Percentiles rank a stretch among this genome's conserved stretches.
phyloP scores from a whole-genome alignment of 2,888 invertebrate genomes.

The Drosophila leonis region DNA sequence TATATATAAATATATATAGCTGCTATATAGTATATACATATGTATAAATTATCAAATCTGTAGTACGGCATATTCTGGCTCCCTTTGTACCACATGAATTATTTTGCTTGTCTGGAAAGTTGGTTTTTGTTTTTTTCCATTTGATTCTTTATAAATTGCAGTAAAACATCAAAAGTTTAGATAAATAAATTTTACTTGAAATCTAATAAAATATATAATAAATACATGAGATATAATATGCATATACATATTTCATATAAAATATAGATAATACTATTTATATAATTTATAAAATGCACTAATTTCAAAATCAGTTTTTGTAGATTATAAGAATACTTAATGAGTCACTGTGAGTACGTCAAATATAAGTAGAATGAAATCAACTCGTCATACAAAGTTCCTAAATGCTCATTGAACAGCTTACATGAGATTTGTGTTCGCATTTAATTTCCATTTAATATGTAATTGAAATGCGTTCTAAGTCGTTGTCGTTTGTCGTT shows the following conservation, averaged over 20 bases:
- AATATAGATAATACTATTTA: no score
- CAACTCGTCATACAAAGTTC: background rate
- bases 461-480: constrained; percentile 46
- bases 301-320: no score
- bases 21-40: background rate
- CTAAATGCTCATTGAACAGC: constrained; percentile 9
- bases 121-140: background rate
- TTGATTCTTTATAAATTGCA: constrained; percentile 8
- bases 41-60: background rate
- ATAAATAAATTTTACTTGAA: background rate
- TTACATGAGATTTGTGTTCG: background rate
- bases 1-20: constrained; percentile 1
- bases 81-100: constrained; percentile 13
- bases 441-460: constrained; percentile 20
- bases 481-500: constrained; percentile 58
- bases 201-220: background rate
- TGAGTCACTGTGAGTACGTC: background rate
- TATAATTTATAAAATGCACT: no score
- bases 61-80: constrained; percentile 16
- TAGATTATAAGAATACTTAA: background rate
- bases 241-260: no score
- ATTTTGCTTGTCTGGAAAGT: constrained; percentile 31
- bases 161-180: constrained; percentile 2
- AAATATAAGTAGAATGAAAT: background rate
- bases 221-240: background rate